A percentile compares a stretch with the other conserved stretches of the same genome.
Evolutionary conservation across 2,797 vertebrate genomes (phyloP).

Genomic region (Notamacropus eugenii): DNA sequence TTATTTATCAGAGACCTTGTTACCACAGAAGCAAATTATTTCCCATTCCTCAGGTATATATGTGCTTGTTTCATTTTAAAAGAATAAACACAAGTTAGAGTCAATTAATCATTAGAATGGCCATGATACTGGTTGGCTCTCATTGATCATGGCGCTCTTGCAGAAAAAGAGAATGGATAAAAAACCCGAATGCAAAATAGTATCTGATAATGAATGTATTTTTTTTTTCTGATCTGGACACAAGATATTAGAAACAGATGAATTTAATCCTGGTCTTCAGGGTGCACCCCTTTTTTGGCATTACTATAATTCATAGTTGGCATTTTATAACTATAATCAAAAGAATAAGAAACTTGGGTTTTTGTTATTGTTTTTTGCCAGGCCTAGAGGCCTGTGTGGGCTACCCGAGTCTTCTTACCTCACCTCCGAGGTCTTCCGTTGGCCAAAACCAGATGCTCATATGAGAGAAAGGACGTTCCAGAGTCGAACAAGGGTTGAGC

Average conservation of each 20-base stretch:
- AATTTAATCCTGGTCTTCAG: neutral
- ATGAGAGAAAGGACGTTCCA: too few species aligned
- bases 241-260: conserved; percentile 2
- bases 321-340: conserved; percentile 11
- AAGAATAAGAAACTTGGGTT: conserved; percentile 13
- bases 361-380: neutral
- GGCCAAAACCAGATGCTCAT: too few species aligned
- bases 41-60: neutral
- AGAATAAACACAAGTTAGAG: neutral
- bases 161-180: neutral
- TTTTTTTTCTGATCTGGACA: neutral
- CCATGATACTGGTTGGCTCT: neutral
- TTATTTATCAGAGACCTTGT: neutral
- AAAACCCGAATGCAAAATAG: neutral
- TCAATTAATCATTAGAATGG: neutral
- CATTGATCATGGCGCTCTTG: neutral
- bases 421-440: too few species aligned
- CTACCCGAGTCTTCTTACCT: too few species aligned
- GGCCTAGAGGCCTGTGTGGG: too few species aligned
- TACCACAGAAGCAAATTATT: neutral
- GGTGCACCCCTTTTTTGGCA: neutral
- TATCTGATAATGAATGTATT: conserved; percentile 13
- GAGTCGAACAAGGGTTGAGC: too few species aligned
- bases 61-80: neutral
- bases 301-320: conserved; percentile 18